Percentiles rank a stretch among this genome's conserved stretches.
phyloP scores from a whole-genome alignment of 2,113 vertebrate genomes.

The Cheilinus undulatus region DNA sequence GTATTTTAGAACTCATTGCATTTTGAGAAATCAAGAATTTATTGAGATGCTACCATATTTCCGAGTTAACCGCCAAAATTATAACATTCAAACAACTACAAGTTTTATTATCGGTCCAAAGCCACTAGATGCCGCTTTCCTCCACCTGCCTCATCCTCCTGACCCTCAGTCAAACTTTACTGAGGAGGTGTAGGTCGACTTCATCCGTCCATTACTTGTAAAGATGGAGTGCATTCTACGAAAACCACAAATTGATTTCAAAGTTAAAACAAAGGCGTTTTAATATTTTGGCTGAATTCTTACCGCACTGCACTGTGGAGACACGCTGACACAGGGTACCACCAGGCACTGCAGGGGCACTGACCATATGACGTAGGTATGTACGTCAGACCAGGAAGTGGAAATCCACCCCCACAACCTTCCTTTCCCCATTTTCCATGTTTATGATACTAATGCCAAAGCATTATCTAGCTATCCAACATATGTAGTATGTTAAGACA shows the following conservation, averaged over 20 bases:
- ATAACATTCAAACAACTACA: neutral
- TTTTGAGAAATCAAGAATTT: fast-evolving
- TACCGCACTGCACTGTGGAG: slow-evolving; percentile 19
- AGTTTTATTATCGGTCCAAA: neutral
- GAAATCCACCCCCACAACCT: neutral
- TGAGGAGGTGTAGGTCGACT: neutral
- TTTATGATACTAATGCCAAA: no score
- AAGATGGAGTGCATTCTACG: neutral
- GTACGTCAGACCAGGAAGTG: slow-evolving; percentile 58
- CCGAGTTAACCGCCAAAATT: neutral
- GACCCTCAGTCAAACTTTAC: slow-evolving; percentile 9
- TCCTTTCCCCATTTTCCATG: no score
- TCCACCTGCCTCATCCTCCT: neutral
- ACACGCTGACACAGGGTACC: slow-evolving; percentile 43
- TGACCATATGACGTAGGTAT: slow-evolving; percentile 33
- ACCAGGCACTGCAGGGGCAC: slow-evolving; percentile 67
- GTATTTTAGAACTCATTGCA: neutral
- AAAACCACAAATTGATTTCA: neutral
- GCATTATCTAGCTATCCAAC: no score
- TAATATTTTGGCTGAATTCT: neutral
- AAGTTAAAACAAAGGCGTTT: neutral
- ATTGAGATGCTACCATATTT: no score
- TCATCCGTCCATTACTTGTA: neutral
- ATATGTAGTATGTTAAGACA: no score
- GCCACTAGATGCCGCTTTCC: slow-evolving; percentile 57